phyloP scores from a whole-genome alignment of 2,797 vertebrate genomes.

The Lepus oiostolus region DNA sequence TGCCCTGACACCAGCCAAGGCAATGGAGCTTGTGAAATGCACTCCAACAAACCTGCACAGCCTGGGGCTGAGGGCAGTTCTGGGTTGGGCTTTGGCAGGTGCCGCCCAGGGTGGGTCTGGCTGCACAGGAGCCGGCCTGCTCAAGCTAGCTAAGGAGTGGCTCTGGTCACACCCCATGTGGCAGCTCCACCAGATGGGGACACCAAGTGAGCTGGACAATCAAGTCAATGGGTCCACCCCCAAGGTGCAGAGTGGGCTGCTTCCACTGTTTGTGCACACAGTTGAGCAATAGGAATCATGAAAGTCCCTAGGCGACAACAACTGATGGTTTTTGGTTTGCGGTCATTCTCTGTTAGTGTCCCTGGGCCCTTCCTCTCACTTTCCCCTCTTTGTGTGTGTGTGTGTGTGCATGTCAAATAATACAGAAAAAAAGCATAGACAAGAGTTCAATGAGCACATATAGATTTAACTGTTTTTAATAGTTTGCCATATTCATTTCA shows the following conservation, averaged over 20 bases:
- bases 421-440: no score
- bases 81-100: neutral
- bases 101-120: neutral
- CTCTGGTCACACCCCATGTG: neutral
- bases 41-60: constrained; percentile 23
- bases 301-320: neutral
- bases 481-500: no score
- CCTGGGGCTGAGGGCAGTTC: neutral
- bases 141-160: neutral
- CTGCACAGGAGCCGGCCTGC: neutral
- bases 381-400: neutral
- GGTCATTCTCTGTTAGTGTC: neutral
- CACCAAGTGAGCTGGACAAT: neutral
- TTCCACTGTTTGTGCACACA: neutral
- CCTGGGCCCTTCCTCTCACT: neutral
- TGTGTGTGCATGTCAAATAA: no score
- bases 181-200: neutral
- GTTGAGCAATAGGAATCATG: neutral
- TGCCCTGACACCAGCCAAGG: neutral
- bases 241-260: neutral
- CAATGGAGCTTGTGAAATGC: neutral
- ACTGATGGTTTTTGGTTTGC: neutral
- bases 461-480: no score
- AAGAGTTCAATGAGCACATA: no score
- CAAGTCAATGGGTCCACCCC: neutral